These are phyloP conservation scores for Catostylus mosaicus DNA, from an alignment of 30 jellyfish, hydroid and myxozoan genomes.

Conservation along the genomic window DNA sequence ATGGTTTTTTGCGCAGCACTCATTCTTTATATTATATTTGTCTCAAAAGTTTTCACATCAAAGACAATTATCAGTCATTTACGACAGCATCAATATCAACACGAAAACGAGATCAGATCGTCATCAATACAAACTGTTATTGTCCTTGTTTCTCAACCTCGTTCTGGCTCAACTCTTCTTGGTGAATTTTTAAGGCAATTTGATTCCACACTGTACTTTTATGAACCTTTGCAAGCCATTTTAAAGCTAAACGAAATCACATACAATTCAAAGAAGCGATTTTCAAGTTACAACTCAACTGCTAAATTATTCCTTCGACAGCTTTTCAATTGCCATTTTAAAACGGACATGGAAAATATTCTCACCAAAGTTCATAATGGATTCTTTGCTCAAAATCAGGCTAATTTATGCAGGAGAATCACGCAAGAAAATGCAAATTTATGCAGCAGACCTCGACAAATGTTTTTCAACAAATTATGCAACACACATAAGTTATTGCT, in stretches of 20 bases:
- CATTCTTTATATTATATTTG: background rate
- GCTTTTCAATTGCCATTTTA: conserved; percentile 11
- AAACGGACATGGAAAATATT: background rate
- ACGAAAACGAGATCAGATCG: background rate
- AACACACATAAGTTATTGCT: background rate
- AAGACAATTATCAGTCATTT: background rate
- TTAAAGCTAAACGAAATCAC: conserved; percentile 3
- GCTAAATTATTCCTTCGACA: conserved; percentile 18
- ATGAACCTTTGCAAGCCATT: conserved; percentile 73
- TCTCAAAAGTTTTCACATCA: background rate
- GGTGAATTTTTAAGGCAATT: conserved; percentile 52
- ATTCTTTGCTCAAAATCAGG: background rate
- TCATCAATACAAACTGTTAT: conserved; percentile 19
- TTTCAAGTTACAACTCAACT: background rate
- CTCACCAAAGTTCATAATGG: background rate
- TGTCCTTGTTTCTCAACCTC: conserved; percentile 78
- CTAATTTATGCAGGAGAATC: background rate
- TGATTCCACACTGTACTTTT: conserved; percentile 20
- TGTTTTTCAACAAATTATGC: conserved; percentile 13
- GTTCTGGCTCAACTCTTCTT: conserved; percentile 78
- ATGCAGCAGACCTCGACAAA: conserved; percentile 16
- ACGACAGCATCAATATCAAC: background rate
- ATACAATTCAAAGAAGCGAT: background rate
- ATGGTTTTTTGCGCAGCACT: background rate
- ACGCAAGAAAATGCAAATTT: conserved; percentile 1